phyloP scores from a whole-genome alignment of 2,797 vertebrate species.

The Cyprinodon diabolis region DNA sequence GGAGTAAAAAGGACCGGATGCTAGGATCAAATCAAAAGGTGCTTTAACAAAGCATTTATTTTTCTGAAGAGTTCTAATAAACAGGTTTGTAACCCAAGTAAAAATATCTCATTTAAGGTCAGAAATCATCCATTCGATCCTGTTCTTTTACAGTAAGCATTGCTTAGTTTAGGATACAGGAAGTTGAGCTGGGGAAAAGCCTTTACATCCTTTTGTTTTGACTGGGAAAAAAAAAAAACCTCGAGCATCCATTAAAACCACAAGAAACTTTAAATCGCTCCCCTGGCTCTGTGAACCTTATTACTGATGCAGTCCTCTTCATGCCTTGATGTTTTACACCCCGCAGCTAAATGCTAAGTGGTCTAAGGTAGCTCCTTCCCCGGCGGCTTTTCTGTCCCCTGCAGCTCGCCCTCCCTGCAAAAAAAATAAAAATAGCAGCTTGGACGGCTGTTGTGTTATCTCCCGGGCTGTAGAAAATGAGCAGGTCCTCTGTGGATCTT shows the following conservation, averaged over 20 bases:
- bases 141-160: too few relatives aligned
- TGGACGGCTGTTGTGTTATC: slow-evolving; percentile 23
- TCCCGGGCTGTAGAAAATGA: slow-evolving; percentile 25
- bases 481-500: slow-evolving; percentile 5
- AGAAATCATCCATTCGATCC: neutral
- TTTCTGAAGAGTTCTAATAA: too few relatives aligned
- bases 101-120: neutral
- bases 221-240: neutral
- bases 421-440: slow-evolving; percentile 9
- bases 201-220: neutral
- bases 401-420: slow-evolving; percentile 33
- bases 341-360: slow-evolving; percentile 35
- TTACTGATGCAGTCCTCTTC: slow-evolving; percentile 2
- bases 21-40: too few relatives aligned
- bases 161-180: neutral
- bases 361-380: slow-evolving; percentile 32
- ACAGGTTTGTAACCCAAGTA: too few relatives aligned
- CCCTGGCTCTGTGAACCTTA: neutral
- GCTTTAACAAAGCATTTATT: too few relatives aligned
- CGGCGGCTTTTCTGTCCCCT: slow-evolving; percentile 26
- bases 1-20: too few relatives aligned
- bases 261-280: neutral
- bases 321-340: slow-evolving; percentile 14
- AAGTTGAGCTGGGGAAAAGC: neutral
- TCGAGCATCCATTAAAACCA: slow-evolving; percentile 3